A percentile compares a stretch with the other conserved stretches of the same genome.
These are phyloP conservation scores for Pseudomyrmex dendroicus DNA, from an alignment of 1,140 invertebrate genomes.

Conservation along the genomic window DNA sequence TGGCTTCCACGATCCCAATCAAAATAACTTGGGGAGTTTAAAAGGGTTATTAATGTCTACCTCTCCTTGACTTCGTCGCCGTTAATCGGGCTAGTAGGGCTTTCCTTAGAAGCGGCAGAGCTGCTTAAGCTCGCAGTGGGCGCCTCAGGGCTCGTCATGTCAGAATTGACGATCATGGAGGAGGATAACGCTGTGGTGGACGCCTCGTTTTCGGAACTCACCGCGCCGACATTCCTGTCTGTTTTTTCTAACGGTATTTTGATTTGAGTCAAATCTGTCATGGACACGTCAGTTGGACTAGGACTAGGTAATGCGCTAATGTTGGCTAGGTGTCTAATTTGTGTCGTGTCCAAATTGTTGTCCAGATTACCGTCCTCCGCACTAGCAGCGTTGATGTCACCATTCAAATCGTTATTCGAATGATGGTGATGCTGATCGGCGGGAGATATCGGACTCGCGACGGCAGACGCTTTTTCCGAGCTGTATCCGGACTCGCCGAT, in stretches of 20 bases:
- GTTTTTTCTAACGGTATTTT: conserved; percentile 47
- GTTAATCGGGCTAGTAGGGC: conserved; percentile 72
- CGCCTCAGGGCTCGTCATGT: conserved; percentile 74
- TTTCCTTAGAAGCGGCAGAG: conserved; percentile 74
- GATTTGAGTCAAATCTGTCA: conserved; percentile 68
- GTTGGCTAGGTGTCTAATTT: conserved; percentile 51
- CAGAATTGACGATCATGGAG: conserved; percentile 71
- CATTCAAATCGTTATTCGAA: conserved; percentile 51
- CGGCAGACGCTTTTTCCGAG: conserved; percentile 87
- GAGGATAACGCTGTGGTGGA: conserved; percentile 59
- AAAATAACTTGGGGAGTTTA: neutral
- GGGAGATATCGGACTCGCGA: conserved; percentile 84
- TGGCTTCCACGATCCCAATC: too few relatives aligned
- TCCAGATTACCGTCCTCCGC: conserved; percentile 27
- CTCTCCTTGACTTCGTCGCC: conserved; percentile 20
- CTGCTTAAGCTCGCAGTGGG: conserved; percentile 75
- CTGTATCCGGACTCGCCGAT: conserved; percentile 89
- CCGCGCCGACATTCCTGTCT: conserved; percentile 45
- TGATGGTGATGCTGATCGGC: conserved; percentile 17
- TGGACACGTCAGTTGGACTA: conserved; percentile 71
- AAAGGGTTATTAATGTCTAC: neutral
- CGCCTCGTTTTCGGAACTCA: conserved; percentile 66
- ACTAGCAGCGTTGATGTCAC: neutral
- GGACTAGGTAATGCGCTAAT: conserved; percentile 63
- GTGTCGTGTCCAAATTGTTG: conserved; percentile 20